phyloP scores from a whole-genome alignment of 2,888 invertebrate species.

The Rhagium mordax region DNA sequence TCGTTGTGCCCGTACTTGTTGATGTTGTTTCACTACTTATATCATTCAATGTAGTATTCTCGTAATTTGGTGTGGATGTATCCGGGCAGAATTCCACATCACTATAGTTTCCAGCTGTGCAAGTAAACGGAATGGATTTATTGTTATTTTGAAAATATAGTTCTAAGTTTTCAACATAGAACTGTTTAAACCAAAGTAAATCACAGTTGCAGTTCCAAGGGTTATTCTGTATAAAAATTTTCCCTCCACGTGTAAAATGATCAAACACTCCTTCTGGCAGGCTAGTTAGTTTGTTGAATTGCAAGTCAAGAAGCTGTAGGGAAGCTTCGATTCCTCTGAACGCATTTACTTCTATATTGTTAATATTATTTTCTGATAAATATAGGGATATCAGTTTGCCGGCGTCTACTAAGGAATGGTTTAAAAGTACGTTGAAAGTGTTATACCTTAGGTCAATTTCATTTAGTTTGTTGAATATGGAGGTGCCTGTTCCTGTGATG shows the following conservation, averaged over 20 bases:
- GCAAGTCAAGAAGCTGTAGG: constrained; percentile 12
- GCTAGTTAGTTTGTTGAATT: constrained; percentile 23
- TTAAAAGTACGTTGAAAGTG: constrained; percentile 13
- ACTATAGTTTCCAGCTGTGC: constrained; percentile 23
- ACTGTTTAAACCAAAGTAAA: constrained; percentile 39
- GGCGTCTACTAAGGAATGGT: constrained; percentile 14
- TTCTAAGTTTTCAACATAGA: constrained; percentile 24
- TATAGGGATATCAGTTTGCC: constrained; percentile 11
- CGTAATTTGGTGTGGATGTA: neutral
- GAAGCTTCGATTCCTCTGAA: constrained; percentile 17
- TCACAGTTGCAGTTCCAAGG: constrained; percentile 42
- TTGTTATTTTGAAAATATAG: constrained; percentile 28
- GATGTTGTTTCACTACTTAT: neutral
- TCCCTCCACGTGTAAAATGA: constrained; percentile 13
- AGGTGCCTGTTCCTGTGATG: constrained; percentile 14
- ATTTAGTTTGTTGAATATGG: constrained; percentile 5
- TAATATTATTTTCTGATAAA: constrained; percentile 23
- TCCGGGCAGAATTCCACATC: constrained; percentile 39
- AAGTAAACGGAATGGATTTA: constrained; percentile 33
- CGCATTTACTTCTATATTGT: constrained; percentile 4
- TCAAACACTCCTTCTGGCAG: constrained; percentile 31
- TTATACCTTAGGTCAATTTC: constrained; percentile 31
- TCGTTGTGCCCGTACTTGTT: neutral
- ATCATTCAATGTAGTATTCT: neutral
- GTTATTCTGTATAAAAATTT: constrained; percentile 31